Evolutionary conservation across 53 echinoderm and acorn worm species (phyloP), one percentile per base, ranked within the genome.

Genomic region (Antedon mediterranea): DNA sequence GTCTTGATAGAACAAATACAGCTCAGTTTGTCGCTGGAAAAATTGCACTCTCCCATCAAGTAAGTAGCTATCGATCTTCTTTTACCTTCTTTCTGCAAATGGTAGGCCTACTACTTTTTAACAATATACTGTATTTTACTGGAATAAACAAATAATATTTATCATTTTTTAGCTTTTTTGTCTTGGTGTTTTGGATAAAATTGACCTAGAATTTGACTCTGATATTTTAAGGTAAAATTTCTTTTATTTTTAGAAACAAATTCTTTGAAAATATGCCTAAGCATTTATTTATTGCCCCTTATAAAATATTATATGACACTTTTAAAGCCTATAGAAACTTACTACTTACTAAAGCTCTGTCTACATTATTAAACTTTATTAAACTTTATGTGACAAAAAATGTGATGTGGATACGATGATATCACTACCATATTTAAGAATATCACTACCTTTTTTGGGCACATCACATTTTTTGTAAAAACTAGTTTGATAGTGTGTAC

Each of bases 11-110:
- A 28, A 98, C 98, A 71, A 98, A 98, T 83, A 98, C 98, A 0
- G 98, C 98, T 0, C 98, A 98, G 88, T 98, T 98, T 88, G 87
- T 91, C 31, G 82, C 88, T 28, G 98, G 98, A 4, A 98, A 92
- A 75, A 88, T 89, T 34, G 98, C 91, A 23, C 79, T 98, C 5
- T 92, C 87, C 14, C 89, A 95, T 71, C 97, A 88, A 84, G 91
- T 88, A 77, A 76, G 31, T 74, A 26, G 71, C 9, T 30, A 43
- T n/a, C n/a, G n/a, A n/a, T n/a, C n/a, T n/a, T n/a, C n/a, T n/a
- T n/a, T n/a, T 28, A 26, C 41, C 27, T 44, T 23, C 23, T 44
- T n/a, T n/a, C n/a, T n/a, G n/a, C n/a, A n/a, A n/a, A n/a, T n/a
- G n/a, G n/a, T n/a, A n/a, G n/a, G n/a, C n/a, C n/a, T n/a, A n/a